Evolutionary conservation across 2,113 vertebrate genomes (phyloP).

Genomic region (Nycticryphes semicollaris): DNA sequence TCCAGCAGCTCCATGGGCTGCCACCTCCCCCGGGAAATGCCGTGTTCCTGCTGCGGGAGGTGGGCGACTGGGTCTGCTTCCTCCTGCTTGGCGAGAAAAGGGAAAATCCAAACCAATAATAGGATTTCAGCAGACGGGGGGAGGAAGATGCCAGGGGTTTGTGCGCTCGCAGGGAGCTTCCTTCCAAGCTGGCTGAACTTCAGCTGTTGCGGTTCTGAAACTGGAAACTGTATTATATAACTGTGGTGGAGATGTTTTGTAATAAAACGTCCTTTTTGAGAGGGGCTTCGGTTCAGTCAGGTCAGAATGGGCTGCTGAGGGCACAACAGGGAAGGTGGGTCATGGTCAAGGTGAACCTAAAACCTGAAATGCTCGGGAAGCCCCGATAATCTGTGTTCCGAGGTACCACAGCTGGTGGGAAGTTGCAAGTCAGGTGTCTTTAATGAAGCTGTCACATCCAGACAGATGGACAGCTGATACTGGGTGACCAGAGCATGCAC

Average conservation of each 20-base stretch:
- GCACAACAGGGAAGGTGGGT: background rate
- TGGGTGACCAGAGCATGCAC: background rate
- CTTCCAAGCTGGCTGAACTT: background rate
- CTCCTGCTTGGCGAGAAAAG: background rate
- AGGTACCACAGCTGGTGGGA: accelerated
- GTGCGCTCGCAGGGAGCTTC: background rate
- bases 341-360: background rate
- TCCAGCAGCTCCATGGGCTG: background rate
- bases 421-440: background rate
- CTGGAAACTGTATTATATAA: background rate
- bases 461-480: background rate
- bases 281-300: accelerated
- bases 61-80: background rate
- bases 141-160: background rate
- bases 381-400: background rate
- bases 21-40: background rate
- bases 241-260: background rate
- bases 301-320: background rate
- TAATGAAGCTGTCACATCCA: no score
- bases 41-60: background rate
- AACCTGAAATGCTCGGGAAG: accelerated
- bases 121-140: background rate
- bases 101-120: background rate
- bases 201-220: background rate
- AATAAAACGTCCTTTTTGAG: background rate